Conservation (phyloP, 2,888 invertebrate genomes). For the Oasisia sp. region DNA sequence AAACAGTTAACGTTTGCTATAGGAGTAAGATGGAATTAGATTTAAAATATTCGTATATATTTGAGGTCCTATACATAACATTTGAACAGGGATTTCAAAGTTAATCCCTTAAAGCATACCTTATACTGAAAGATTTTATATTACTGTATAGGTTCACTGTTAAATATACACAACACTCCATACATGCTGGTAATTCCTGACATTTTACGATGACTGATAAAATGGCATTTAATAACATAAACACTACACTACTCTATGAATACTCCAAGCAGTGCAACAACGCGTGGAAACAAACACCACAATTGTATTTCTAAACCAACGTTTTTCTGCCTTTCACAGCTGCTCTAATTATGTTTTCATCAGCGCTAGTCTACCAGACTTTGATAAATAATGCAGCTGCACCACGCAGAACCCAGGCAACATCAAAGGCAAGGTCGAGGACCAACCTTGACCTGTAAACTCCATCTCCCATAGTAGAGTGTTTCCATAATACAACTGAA, state of each 20-base stretch:
- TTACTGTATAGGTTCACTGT: neutral
- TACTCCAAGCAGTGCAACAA: neutral
- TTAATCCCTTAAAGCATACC: too few species aligned
- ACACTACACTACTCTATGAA: neutral
- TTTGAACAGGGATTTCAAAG: too few species aligned
- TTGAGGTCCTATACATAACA: too few species aligned
- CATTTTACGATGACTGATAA: neutral
- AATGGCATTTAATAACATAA: neutral
- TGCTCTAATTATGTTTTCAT: neutral
- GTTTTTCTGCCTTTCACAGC: neutral
- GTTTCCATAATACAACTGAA: neutral
- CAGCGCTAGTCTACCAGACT: neutral
- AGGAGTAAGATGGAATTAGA: too few species aligned
- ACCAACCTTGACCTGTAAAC: neutral
- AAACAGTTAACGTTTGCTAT: too few species aligned
- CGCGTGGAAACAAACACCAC: neutral
- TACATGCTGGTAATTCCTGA: neutral
- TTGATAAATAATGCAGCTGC: neutral
- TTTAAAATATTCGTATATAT: too few species aligned
- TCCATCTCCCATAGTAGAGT: neutral
- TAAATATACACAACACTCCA: neutral
- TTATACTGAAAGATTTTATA: too few species aligned
- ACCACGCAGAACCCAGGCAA: neutral
- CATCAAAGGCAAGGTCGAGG: neutral
- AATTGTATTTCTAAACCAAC: neutral